A percentile compares a stretch with the other conserved stretches of the same genome.
Evolutionary conservation across 1,140 invertebrate genomes (phyloP).

Genomic region (Pachyrhynchus sulphureomaculatus): DNA sequence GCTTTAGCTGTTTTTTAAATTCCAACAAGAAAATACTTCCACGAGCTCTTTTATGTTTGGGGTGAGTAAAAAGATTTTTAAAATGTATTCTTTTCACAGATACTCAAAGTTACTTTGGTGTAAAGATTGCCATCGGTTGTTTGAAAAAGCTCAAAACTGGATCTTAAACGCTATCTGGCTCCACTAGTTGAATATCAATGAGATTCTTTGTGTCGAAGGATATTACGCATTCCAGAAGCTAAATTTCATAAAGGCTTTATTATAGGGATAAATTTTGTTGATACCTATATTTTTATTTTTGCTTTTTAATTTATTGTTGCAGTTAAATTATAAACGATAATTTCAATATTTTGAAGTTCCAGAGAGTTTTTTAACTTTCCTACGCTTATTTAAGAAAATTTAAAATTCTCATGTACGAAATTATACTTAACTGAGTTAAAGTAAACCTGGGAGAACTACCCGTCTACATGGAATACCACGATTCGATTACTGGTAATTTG

Average conservation of each 20-base stretch:
- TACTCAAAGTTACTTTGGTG: constrained; percentile 21
- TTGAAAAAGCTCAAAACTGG: constrained; percentile 26
- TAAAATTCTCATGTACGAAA: too few relatives aligned
- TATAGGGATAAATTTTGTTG: too few relatives aligned
- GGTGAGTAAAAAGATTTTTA: constrained; percentile 18
- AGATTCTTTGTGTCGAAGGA: constrained; percentile 19
- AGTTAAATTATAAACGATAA: too few relatives aligned
- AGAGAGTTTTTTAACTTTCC: too few relatives aligned
- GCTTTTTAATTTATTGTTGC: too few relatives aligned
- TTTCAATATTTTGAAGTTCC: too few relatives aligned
- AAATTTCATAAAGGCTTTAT: neutral
- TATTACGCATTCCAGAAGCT: neutral
- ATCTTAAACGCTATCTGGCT: constrained; percentile 22
- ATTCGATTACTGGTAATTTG: too few relatives aligned
- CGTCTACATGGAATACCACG: too few relatives aligned
- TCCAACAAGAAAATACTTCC: constrained; percentile 24
- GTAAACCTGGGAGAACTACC: too few relatives aligned
- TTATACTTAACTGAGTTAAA: too few relatives aligned
- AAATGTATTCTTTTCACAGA: constrained; percentile 23
- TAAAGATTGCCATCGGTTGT: constrained; percentile 22
- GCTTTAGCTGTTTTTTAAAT: constrained; percentile 14
- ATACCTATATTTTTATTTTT: too few relatives aligned
- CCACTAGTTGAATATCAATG: constrained; percentile 23
- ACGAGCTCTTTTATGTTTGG: constrained; percentile 19
- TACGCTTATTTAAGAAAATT: too few relatives aligned